Base-by-base conservation (phyloP, 2,888 invertebrate species). In the Zele albiditarsus region DNA sequence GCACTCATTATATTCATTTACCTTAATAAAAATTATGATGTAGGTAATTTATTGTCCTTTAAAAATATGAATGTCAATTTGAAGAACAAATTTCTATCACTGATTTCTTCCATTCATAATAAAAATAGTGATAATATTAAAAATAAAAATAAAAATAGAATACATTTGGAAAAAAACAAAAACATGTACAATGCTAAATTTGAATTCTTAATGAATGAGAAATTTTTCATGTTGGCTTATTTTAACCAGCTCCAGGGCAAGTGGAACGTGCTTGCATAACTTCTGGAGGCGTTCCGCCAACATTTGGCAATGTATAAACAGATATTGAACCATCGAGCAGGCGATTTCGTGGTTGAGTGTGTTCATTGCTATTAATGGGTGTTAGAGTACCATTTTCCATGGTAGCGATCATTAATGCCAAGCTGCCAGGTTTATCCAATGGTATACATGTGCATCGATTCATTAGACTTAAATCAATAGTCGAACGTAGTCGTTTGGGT, bases 341-440 rank as follows among this genome's bases (percentile, higher is more conserved):
- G 62, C 46, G 80, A 66, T 76, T 71, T 57, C 23, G 28, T 63
- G 74, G 67, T 53, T 20, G 53, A 53, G 2, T 23, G 28, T 79
- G 70, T 65, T 81, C 78, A n/a, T 78, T 71, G 12, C 23, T 16
- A 31, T 46, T 14, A n/a, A 46, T 12, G 1, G 27, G 12, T 49
- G 70, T 14, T 23, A 70, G n/a, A 1, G 58, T 33, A 3, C 46
- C 14, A 4, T 63, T 70, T 16, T 73, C 68, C 42, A 6, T 63
- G 25, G 38, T 42, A 14, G 60, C 46, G 20, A 71, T 38, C 27
- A 74, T 71, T 14, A 71, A 23, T 3, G 74, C 57, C 23, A 60
- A 57, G 65, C 77, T 80, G 76, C 83, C 82, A 86, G 88, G 82
- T 73, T 84, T 84, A 76, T 89, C 87, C 46, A 89, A 80, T 31